Conservation (phyloP, 1,140 invertebrate genomes). For the Chironomus striatipennis region DNA sequence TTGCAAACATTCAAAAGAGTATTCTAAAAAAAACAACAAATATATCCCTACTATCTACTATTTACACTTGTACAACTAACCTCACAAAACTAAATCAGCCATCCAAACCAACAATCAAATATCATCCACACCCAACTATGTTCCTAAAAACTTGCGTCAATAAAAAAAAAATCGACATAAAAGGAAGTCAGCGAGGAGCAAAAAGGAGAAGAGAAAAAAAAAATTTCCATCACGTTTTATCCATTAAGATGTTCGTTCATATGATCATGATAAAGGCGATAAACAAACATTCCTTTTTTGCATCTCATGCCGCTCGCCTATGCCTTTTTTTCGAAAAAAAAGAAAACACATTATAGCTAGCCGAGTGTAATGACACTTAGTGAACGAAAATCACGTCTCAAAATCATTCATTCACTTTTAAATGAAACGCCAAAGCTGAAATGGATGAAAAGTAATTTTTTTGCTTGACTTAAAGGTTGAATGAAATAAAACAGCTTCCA, state of each 20-base stretch:
- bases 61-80: too few relatives aligned
- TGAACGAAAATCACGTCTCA: background rate
- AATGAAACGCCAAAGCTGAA: background rate
- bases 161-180: too few relatives aligned
- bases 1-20: too few relatives aligned
- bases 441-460: background rate
- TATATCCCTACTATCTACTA: too few relatives aligned
- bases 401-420: background rate
- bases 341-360: background rate
- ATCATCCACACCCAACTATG: too few relatives aligned
- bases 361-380: background rate
- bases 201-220: background rate
- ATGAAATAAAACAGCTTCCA: too few relatives aligned
- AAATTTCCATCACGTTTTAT: background rate
- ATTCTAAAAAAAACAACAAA: too few relatives aligned
- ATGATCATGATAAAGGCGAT: background rate
- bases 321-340: too few relatives aligned
- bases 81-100: too few relatives aligned
- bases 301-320: background rate
- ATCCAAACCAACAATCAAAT: too few relatives aligned
- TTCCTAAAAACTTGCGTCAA: too few relatives aligned
- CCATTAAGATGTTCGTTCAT: background rate
- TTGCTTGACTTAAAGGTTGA: background rate
- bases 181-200: too few relatives aligned
- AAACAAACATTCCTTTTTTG: background rate